Base-by-base conservation (phyloP, 2,797 vertebrate species). In the Spondyliosoma cantharus region DNA sequence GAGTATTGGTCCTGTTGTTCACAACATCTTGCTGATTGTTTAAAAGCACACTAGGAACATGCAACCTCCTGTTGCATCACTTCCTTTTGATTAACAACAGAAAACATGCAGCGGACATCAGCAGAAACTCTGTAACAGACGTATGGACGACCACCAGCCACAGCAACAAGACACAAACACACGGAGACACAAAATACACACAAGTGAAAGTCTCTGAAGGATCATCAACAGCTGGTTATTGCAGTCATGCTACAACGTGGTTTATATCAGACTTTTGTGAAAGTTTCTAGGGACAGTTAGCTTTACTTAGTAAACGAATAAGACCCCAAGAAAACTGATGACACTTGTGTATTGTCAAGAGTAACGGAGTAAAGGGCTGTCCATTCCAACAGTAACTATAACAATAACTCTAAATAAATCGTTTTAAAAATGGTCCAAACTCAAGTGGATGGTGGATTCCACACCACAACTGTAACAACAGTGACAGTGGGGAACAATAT, bases 61-160 rank as follows among this genome's bases (percentile, higher is more conserved):
- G 82, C 70, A 83, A 69, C 64, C 17, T 45, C 50, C 37, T 65
- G 72, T 78, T 90, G 86, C 83, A 82, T 87, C 57, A 75, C 66
- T 62, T 72, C 75, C 74, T 68, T 43, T 17, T 46, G 71, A 86
- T 63, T 37, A 57, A 79, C 25, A 52, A 72, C 60, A 82, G 50
- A 54, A 46, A 65, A 87, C 85, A 86, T 89, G 90, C 82, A 84
- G 57, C 32, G 4, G 60, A 83, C 27, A 20, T 56, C 22, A 25
- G 49, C 11, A 52, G 63, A 74, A 68, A 71, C 16, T 6, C 11
- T 27, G 29, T 15, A 6, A 79, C 29, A 66, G 29, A 77, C 17
- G 0, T 14, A 13, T 13, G 19, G 3, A 73, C 49, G 7, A 45
- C 50, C 66, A 56, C 12, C 52, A 83, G 59, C 78, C 58, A 73